phyloP scores from a whole-genome alignment of 2,113 vertebrate genomes.

The human (Homo sapiens) region DNA sequence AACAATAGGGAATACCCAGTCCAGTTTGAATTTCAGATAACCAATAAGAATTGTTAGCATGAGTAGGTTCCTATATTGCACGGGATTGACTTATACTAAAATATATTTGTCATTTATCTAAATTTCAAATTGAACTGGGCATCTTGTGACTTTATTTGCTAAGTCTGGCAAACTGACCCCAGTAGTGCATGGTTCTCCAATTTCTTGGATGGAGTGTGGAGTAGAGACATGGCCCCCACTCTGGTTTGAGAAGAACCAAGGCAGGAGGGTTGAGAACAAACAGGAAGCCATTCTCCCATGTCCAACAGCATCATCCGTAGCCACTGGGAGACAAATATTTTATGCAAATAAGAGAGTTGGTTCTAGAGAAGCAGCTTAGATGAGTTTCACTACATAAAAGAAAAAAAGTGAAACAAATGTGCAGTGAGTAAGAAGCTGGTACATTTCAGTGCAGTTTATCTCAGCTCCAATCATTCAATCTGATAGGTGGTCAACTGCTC shows the following conservation, averaged over 20 bases:
- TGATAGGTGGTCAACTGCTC: background rate
- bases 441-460: background rate
- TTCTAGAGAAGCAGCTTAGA: background rate
- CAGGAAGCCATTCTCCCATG: rapidly evolving
- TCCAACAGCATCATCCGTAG: rapidly evolving
- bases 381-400: background rate
- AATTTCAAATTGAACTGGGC: background rate
- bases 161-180: background rate
- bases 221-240: rapidly evolving
- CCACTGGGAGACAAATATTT: background rate
- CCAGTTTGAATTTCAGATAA: background rate
- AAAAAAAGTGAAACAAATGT: rapidly evolving
- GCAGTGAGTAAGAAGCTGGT: rapidly evolving
- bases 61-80: background rate
- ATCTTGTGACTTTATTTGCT: background rate
- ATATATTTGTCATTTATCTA: background rate
- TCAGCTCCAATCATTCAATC: background rate
- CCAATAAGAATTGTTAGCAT: background rate
- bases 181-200: background rate
- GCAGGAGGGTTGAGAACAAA: rapidly evolving
- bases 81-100: background rate
- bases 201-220: rapidly evolving
- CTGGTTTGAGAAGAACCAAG: background rate
- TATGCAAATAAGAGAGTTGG: background rate
- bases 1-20: background rate